Evolutionary conservation across 1,140 invertebrate genomes (phyloP).

Genomic region (Drosophila malerkotliana): DNA sequence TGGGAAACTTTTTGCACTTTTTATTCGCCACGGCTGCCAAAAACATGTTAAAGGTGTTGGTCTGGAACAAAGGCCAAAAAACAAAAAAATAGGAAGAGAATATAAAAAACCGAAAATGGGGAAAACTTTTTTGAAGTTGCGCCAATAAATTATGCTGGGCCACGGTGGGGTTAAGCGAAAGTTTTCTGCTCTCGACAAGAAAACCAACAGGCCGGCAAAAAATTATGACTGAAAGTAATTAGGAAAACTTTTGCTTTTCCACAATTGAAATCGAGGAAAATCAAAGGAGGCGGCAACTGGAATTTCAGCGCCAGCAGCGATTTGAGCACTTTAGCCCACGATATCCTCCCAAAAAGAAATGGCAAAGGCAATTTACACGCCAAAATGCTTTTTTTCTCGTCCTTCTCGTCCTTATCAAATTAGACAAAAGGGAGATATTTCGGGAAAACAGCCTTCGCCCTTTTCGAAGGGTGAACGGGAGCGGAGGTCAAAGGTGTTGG

Average conservation of each 20-base stretch:
- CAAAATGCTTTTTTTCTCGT: constrained; percentile 40
- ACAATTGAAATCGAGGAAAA: constrained; percentile 63
- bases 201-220: constrained; percentile 27
- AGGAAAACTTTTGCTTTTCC: constrained; percentile 60
- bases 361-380: constrained; percentile 58
- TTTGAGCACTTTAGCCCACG: constrained; percentile 55
- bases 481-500: constrained; percentile 68
- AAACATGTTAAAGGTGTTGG: constrained; percentile 77
- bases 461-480: background rate
- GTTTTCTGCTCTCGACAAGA: constrained; percentile 59
- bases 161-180: constrained; percentile 63
- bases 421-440: constrained; percentile 72
- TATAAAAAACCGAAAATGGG: constrained; percentile 27
- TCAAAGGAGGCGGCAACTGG: constrained; percentile 25
- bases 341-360: background rate
- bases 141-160: constrained; percentile 68
- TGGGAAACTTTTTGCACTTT: constrained; percentile 53
- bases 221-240: constrained; percentile 64
- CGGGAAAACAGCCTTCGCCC: constrained; percentile 31
- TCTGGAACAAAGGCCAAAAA: constrained; percentile 34
- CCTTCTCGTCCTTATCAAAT: constrained; percentile 60
- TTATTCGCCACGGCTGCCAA: constrained; percentile 60
- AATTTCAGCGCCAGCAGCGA: constrained; percentile 38
- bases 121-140: constrained; percentile 65
- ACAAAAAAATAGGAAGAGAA: constrained; percentile 24